phyloP scores from a whole-genome alignment of 2,888 invertebrate genomes.

The Chesias legatella region DNA sequence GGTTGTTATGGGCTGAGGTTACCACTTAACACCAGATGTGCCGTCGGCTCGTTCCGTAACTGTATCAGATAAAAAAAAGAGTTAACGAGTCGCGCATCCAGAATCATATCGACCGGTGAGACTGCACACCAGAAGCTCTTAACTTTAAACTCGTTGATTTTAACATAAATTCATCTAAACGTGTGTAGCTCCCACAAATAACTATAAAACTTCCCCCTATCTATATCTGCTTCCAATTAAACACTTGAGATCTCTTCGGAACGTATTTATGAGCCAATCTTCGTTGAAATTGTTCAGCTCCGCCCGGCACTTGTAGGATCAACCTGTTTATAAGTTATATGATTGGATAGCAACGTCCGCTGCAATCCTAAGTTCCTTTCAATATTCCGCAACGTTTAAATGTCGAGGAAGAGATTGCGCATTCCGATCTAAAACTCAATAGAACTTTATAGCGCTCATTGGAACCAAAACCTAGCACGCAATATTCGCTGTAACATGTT shows the following conservation, averaged over 20 bases:
- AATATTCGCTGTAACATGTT: constrained; percentile 29
- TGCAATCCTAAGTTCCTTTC: constrained; percentile 63
- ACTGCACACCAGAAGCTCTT: constrained; percentile 24
- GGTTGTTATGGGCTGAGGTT: too few relatives aligned
- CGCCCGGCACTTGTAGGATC: constrained; percentile 3
- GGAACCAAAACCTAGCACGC: too few relatives aligned
- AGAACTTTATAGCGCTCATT: too few relatives aligned
- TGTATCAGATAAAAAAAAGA: too few relatives aligned
- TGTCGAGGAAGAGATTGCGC: constrained; percentile 44
- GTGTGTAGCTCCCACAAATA: too few relatives aligned
- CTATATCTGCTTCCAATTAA: constrained; percentile 19
- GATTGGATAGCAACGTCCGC: constrained; percentile 39
- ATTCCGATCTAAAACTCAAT: constrained; percentile 1
- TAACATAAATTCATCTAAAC: constrained; percentile 3
- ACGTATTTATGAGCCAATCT: constrained; percentile 18
- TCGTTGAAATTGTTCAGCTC: constrained; percentile 14
- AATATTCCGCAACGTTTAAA: constrained; percentile 52
- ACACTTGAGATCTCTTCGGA: constrained; percentile 12
- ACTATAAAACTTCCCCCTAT: too few relatives aligned
- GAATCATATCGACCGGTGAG: constrained; percentile 58
- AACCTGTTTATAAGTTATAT: constrained; percentile 19
- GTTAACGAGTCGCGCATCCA: constrained; percentile 51
- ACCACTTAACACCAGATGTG: too few relatives aligned
- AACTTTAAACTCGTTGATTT: constrained; percentile 11
- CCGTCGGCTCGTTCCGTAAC: too few relatives aligned